Base-by-base conservation (phyloP, 1,140 invertebrate species). In the Ostrea edulis region DNA sequence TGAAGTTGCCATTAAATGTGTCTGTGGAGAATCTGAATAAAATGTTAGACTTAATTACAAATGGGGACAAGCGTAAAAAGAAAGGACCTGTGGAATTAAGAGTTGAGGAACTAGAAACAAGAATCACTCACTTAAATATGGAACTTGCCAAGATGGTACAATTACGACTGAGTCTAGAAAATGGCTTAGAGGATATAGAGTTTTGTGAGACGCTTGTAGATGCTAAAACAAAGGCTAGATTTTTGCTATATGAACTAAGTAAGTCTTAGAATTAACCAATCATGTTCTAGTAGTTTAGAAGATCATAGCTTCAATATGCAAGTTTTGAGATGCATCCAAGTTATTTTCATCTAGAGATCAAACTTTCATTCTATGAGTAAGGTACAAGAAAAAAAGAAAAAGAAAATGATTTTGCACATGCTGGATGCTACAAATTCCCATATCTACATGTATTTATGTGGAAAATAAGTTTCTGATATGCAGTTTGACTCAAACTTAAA, bases 81-180 rank as follows among this genome's bases (percentile, higher is more conserved):
- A 90, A 90, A 87, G 91, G 90, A 53, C 86, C 88, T 82, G 86
- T 89, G 85, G 93, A 91, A 51, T 86, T 87, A 8, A 86, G 93
- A 62, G 84, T 94, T 65, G 93, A 94, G 82, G 93, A 94, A 65
- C 81, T 94, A 29, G 93, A 94, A 85, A 94, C 93, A 29, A 88
- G 93, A 86, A 90, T 93, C 20, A 94, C 94, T 65, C 90, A 92
- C 81, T 65, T 93, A 83, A 93, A 89, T 77, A 90, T 88, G 85
- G 93, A 94, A 86, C 84, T 94, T 22, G 93, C 92, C 1, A 93
- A 93, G 86, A 86, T 94, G 86, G 53, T 93, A 62, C 87, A 90
- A 77, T 83, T 91, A 65, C 91, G 92, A 65, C 77, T 92, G 29
- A 92, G 89, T 55, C 77, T 93, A 53, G 93, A 94, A 88, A 89